A percentile compares a stretch with the other conserved stretches of the same genome.
Conservation (phyloP, 2,888 invertebrate species). For the Andrena bicolor region DNA sequence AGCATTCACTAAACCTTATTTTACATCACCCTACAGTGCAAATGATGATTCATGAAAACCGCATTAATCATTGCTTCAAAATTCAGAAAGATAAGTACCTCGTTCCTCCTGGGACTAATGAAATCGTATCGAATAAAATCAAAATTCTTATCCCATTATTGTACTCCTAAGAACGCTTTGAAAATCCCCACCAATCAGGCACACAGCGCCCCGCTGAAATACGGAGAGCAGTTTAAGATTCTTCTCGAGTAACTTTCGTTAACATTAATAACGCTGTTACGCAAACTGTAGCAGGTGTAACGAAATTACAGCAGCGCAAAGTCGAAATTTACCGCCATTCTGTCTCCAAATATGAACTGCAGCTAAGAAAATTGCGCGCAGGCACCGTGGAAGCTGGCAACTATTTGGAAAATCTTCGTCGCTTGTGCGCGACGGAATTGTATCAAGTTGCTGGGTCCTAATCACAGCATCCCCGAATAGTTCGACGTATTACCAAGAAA, state of each 20-base stretch:
- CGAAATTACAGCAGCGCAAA: conserved; percentile 36
- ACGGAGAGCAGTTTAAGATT: conserved; percentile 4
- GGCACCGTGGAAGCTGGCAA: conserved; percentile 19
- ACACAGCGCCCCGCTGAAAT: background rate
- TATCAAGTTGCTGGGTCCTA: conserved; percentile 16
- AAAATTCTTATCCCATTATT: too few species aligned
- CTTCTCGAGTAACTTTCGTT: conserved; percentile 19
- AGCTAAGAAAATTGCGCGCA: conserved; percentile 35
- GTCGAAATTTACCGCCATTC: conserved; percentile 38
- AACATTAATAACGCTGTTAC: conserved; percentile 42
- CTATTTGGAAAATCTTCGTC: conserved; percentile 36
- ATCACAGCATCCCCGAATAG: conserved; percentile 8
- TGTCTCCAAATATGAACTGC: conserved; percentile 47
- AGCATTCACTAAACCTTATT: too few species aligned
- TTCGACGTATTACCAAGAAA: background rate
- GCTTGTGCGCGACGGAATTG: conserved; percentile 3
- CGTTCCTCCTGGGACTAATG: too few species aligned
- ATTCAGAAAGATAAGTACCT: too few species aligned
- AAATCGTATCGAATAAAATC: too few species aligned
- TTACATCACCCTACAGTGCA: too few species aligned
- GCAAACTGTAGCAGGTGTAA: conserved; percentile 30
- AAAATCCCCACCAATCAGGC: background rate
- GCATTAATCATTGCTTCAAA: background rate
- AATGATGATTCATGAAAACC: background rate
- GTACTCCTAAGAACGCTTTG: background rate